phyloP scores from a whole-genome alignment of 2,888 invertebrate genomes.

The Tinea pellionella region DNA sequence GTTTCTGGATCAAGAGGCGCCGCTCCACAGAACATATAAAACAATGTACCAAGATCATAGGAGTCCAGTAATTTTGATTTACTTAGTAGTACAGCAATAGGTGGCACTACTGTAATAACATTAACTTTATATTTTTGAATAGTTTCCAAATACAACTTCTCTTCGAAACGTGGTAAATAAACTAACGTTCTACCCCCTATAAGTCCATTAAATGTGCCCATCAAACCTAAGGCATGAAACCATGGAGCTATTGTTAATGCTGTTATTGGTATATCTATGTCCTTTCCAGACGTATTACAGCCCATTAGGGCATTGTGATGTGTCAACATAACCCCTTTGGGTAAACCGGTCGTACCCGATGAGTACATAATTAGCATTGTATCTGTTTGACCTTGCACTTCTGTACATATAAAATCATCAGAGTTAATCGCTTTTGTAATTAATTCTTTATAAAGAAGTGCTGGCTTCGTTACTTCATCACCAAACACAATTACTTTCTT shows the following conservation, averaged over 20 bases:
- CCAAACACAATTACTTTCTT: conserved; percentile 38
- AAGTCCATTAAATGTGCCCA: conserved; percentile 25
- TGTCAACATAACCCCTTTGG: conserved; percentile 49
- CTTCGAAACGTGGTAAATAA: conserved; percentile 39
- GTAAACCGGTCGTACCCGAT: conserved; percentile 51
- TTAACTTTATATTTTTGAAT: conserved; percentile 47
- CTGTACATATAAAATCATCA: conserved; percentile 32
- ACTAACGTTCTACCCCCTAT: conserved; percentile 25
- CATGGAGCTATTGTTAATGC: conserved; percentile 37
- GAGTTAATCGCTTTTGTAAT: conserved; percentile 27
- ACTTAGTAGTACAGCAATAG: conserved; percentile 36
- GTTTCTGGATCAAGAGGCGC: conserved; percentile 47
- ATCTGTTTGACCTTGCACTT: conserved; percentile 33
- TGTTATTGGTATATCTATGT: neutral
- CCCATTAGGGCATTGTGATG: conserved; percentile 34
- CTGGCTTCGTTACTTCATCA: conserved; percentile 23
- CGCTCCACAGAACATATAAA: conserved; percentile 34
- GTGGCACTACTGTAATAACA: conserved; percentile 39
- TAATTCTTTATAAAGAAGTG: conserved; percentile 32
- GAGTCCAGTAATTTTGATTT: conserved; percentile 31
- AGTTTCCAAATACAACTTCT: conserved; percentile 36
- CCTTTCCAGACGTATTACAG: conserved; percentile 25
- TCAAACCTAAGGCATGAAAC: conserved; percentile 46
- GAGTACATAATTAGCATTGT: conserved; percentile 41
- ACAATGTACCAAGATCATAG: conserved; percentile 40